phyloP scores from a whole-genome alignment of 1,140 invertebrate species.

The Phthorimaea operculella region DNA sequence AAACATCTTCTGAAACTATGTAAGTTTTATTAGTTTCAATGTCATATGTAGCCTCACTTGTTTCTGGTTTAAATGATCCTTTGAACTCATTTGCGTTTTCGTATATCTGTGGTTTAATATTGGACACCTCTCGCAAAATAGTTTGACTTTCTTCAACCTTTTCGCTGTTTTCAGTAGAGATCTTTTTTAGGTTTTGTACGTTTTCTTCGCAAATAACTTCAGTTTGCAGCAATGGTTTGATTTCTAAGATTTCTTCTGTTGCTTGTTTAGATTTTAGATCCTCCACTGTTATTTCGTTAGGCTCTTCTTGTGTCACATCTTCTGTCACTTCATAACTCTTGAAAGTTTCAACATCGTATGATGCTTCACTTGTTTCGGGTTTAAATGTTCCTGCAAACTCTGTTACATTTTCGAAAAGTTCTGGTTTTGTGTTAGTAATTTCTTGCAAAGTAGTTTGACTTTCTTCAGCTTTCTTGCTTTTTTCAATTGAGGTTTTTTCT shows the following conservation, averaged over 20 bases:
- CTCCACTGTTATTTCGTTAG: background rate
- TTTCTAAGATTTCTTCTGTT: background rate
- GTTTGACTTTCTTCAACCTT: conserved; percentile 27
- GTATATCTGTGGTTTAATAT: background rate
- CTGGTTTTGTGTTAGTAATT: background rate
- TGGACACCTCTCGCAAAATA: conserved; percentile 1
- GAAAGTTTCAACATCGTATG: background rate
- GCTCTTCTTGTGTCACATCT: background rate
- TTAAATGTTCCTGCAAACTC: conserved; percentile 1
- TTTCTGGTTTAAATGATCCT: background rate
- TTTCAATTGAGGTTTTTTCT: conserved; percentile 7
- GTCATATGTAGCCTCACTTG: background rate
- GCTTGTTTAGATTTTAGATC: background rate
- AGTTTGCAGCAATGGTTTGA: background rate
- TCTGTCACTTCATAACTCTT: background rate
- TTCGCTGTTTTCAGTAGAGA: conserved; percentile 15
- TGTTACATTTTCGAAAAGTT: background rate
- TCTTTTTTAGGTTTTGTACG: background rate
- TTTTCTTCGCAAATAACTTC: background rate
- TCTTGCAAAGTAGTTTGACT: conserved; percentile 16
- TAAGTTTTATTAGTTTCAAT: background rate
- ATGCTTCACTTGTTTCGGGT: background rate
- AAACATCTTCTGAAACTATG: background rate
- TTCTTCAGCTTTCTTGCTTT: conserved; percentile 28
- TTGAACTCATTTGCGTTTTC: background rate